phyloP scores from a whole-genome alignment of 2,113 vertebrate species.

The Mohoua ochrocephala region DNA sequence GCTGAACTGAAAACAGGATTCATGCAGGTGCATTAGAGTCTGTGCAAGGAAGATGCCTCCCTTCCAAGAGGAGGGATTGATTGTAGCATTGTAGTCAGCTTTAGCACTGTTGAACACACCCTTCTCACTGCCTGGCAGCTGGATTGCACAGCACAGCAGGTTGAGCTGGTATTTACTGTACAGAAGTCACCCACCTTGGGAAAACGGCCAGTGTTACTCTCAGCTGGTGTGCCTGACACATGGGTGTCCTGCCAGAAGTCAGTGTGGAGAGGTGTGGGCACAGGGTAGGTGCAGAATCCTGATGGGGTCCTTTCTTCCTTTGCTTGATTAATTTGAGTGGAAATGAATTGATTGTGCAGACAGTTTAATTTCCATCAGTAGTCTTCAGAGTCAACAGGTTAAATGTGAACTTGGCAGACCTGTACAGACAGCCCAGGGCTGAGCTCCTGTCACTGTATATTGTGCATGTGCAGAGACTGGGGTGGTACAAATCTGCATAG shows the following conservation, averaged over 20 bases:
- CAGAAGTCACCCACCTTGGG: neutral
- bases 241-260: neutral
- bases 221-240: neutral
- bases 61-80: neutral
- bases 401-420: neutral
- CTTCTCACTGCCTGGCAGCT: neutral
- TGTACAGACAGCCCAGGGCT: neutral
- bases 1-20: neutral
- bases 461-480: neutral
- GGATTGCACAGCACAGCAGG: neutral
- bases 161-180: neutral
- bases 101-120: neutral
- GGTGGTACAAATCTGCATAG: neutral
- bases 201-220: neutral
- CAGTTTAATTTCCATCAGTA: neutral
- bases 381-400: neutral
- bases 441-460: neutral
- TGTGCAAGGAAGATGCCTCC: neutral
- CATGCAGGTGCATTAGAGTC: neutral
- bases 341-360: neutral
- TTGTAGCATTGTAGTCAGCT: neutral
- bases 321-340: neutral
- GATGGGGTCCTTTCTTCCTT: neutral
- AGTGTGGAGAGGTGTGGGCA: neutral
- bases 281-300: neutral